phyloP scores from a whole-genome alignment of 2,888 invertebrate genomes.

The Elgonia sp. region DNA sequence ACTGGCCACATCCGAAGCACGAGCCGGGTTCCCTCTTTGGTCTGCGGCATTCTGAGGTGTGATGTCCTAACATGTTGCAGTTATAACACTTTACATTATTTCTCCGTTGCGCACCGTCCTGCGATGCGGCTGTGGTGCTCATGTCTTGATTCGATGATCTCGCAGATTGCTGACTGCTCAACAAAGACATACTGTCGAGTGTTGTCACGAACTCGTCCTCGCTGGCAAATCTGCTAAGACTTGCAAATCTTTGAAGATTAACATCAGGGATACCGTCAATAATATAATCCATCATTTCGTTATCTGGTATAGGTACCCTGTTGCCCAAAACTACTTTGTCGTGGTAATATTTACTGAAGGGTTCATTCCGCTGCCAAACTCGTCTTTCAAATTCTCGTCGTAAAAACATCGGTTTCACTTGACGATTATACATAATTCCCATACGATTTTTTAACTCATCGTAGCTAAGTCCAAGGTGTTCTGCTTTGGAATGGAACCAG shows the following conservation, averaged over 20 bases:
- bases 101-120: no score
- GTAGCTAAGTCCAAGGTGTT: slow-evolving; percentile 44
- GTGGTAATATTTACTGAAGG: slow-evolving; percentile 74
- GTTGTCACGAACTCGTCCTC: slow-evolving; percentile 34
- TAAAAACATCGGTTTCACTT: slow-evolving; percentile 46
- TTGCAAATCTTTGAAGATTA: slow-evolving; percentile 63
- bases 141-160: no score
- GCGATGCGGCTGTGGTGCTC: no score
- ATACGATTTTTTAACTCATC: slow-evolving; percentile 33
- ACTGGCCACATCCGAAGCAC: slow-evolving; percentile 14
- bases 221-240: slow-evolving; percentile 53
- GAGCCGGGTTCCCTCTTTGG: slow-evolving; percentile 2
- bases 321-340: slow-evolving; percentile 74
- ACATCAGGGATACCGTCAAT: slow-evolving; percentile 73
- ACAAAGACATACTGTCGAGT: slow-evolving; percentile 39
- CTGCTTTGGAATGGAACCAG: slow-evolving; percentile 72
- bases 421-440: slow-evolving; percentile 70
- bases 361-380: slow-evolving; percentile 62
- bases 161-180: no score
- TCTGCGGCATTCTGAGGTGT: not conserved
- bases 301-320: slow-evolving; percentile 64
- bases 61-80: not conserved
- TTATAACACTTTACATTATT: slow-evolving; percentile 11
- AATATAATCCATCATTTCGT: slow-evolving; percentile 70
- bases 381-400: slow-evolving; percentile 72